Percentiles rank a stretch among this genome's conserved stretches.
These are phyloP conservation scores for Apoda limacodes DNA, from an alignment of 2,888 invertebrate species.

Conservation along the genomic window DNA sequence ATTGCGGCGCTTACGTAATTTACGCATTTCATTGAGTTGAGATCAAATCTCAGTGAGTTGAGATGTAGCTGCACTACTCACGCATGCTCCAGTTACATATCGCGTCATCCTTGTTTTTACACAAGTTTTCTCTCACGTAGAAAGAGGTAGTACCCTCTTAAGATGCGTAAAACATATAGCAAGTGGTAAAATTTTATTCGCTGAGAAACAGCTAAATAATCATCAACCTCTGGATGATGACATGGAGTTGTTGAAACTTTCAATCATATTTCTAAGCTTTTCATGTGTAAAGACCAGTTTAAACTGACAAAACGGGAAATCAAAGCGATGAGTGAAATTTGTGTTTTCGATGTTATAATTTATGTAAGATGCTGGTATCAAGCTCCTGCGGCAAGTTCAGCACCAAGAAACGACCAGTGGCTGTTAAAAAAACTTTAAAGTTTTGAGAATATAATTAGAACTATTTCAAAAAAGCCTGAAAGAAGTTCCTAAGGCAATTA, in stretches of 20 bases:
- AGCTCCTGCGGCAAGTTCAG: conserved; percentile 6
- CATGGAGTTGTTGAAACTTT: conserved; percentile 8
- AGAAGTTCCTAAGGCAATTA: conserved; percentile 9
- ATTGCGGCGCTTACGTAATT: no score
- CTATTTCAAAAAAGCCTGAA: conserved; percentile 8
- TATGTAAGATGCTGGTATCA: conserved; percentile 13
- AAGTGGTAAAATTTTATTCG: no score
- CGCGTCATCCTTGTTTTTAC: no score
- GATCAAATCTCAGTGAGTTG: no score
- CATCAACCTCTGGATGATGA: conserved; percentile 10
- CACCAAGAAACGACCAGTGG: conserved; percentile 12
- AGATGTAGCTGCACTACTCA: no score
- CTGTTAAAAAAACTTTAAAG: conserved; percentile 8
- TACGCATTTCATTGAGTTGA: no score
- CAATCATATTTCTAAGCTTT: conserved; percentile 9
- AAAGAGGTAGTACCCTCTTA: no score
- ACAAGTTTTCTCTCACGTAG: no score
- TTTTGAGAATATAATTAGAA: conserved; percentile 7
- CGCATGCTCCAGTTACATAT: no score
- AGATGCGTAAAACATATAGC: no score
- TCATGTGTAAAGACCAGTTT: conserved; percentile 7
- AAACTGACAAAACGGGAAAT: conserved; percentile 9
- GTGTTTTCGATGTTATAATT: conserved; percentile 6
- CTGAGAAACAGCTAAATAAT: no score
- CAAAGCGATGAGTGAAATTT: conserved; percentile 9